Evolutionary conservation across 2,888 invertebrate genomes (phyloP).

Genomic region (Aradus depressus): DNA sequence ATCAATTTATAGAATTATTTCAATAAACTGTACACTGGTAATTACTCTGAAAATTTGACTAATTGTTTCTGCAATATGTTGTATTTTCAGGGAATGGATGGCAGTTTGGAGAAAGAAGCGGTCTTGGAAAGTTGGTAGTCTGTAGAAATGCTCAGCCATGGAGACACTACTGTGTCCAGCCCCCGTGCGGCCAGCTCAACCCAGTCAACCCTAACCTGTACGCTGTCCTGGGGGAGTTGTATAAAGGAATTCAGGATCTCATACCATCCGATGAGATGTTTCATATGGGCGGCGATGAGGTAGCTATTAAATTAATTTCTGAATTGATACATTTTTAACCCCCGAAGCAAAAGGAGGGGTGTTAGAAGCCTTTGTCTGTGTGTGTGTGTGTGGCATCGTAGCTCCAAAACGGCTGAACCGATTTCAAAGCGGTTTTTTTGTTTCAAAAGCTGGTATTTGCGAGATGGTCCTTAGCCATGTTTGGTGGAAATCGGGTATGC

Average conservation of each 20-base stretch:
- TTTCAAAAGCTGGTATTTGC: too few relatives aligned
- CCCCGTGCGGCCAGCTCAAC: constrained; percentile 78
- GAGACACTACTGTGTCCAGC: constrained; percentile 62
- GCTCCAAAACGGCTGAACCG: too few relatives aligned
- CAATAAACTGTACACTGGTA: not conserved
- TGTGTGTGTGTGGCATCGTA: too few relatives aligned
- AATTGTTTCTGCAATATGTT: not conserved
- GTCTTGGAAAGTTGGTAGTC: constrained; percentile 52
- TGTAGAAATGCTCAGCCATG: constrained; percentile 58
- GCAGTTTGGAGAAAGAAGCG: constrained; percentile 60
- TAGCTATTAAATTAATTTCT: too few relatives aligned
- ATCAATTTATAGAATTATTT: too few relatives aligned
- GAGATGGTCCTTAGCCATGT: too few relatives aligned
- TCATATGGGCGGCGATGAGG: constrained; percentile 69
- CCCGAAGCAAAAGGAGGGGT: too few relatives aligned
- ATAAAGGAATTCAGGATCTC: constrained; percentile 51
- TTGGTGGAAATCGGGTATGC: too few relatives aligned
- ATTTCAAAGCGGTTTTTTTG: too few relatives aligned
- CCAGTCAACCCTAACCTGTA: constrained; percentile 62
- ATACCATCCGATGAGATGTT: constrained; percentile 48
- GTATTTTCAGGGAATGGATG: constrained; percentile 50
- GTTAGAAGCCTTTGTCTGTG: too few relatives aligned
- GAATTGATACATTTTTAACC: too few relatives aligned
- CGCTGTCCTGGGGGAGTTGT: constrained; percentile 54
- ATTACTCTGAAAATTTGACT: not conserved